Evolutionary conservation across 1,140 invertebrate genomes (phyloP), one percentile per base, ranked within the genome.

Genomic region (Drosophila persimilis): DNA sequence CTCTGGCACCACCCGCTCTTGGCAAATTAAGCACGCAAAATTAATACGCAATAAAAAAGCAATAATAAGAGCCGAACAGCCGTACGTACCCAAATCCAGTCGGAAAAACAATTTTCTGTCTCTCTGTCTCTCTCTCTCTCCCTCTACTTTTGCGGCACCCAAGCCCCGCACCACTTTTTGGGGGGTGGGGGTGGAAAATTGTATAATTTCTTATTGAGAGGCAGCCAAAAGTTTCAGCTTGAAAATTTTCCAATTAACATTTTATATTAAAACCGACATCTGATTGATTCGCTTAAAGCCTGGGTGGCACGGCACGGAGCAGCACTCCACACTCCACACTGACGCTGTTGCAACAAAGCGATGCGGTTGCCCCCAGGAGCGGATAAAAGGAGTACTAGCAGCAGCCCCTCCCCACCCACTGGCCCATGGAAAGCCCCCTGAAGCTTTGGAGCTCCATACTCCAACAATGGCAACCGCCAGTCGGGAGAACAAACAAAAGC

Each of bases 21-120:
- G 75, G 75, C 83, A 88, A 88, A 88, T 88, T 88, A 88, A 88
- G 84, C 83, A 88, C 84, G 83, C 81, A 88, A 88, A 88, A 88
- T 88, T 88, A 88, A 88, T 88, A 88, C 84, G 83, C 84, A 88
- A 88, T 89, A 88, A 88, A 88, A 88, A 89, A 78, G 79, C 84
- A 88, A 88, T 88, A 89, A 89, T 88, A 89, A 88, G 83, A 89
- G 84, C 65, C 83, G 73, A 69, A 53, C 58, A 47, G 70, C 48
- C 8, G 43, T 45, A 54, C n/a, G 15, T 45, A 35, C 43, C 15
- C 35, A 43, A 50, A 50, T 2, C 50, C 20, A 46, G 26, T 57
- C 43, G 46, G 67, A 77, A 80, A 80, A 84, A 80, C 80, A 85
- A 85, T 84, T 84, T 83, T 74, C 66, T 75, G 79, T 71, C 54